Evolutionary conservation across 2,888 invertebrate genomes (phyloP), one percentile per base, ranked within the genome.

Genomic region (Halocaridina rubra): DNA sequence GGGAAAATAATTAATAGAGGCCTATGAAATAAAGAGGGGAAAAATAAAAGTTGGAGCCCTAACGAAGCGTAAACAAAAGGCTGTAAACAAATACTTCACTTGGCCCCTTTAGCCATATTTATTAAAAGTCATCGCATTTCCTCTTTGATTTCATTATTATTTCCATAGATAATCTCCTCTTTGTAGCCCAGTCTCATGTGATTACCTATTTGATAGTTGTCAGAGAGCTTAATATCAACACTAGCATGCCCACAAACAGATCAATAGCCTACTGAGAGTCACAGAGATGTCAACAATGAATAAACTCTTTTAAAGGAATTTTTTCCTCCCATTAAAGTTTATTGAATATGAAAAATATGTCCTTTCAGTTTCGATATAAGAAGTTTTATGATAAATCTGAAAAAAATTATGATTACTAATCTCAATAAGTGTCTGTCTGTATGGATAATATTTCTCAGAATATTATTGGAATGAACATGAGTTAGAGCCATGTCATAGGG

Each of bases 231-330:
- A 46, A 13, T 16, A 46, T 46, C 46, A 46, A 13, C 46, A 46
- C 16, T 46, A 1, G 46, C 46, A 10, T n/a, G 53, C 53, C 75
- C 29, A 27, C 46, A 81, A 75, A 81, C 81, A 76, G 32, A 81
- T 81, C 81, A 81, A 81, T 81, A 81, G 81, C 75, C 75, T 53
- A 81, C 81, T 76, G 76, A 81, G 46, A 16, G 16, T 46, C 46
- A 69, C 33, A 39, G 67, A 69, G 67, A 74, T 81, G 81, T 81
- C 81, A 81, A 81, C 81, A 81, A 74, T 67, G 75, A 19, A 24
- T 69, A 57, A 69, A 81, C 24, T 76, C 76, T 81, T 81, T 22
- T 53, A n/a, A 81, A 81, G 75, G 33, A 13, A 22, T 13, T 32
- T 3, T 19, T 46, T 19, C 8, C 74, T 8, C n/a, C 46, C 2